Conservation (phyloP, 2,113 vertebrate species). For the Lasiurus cinereus region DNA sequence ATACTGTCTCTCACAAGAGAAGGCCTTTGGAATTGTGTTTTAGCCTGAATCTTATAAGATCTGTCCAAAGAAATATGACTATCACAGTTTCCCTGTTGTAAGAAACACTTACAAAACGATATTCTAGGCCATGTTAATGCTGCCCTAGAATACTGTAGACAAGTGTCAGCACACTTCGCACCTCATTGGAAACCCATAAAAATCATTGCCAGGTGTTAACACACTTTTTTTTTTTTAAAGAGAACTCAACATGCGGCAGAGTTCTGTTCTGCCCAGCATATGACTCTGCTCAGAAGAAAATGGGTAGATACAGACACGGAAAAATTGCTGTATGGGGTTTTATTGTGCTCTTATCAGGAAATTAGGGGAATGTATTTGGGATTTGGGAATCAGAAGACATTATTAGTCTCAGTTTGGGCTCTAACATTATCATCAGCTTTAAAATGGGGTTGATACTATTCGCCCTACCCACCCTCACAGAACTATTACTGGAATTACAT, state of each 20-base stretch:
- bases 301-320: neutral
- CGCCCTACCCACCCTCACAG: neutral
- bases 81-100: neutral
- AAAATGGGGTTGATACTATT: neutral
- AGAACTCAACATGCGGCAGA: neutral
- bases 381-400: neutral
- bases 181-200: constrained; percentile 50
- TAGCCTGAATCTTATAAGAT: neutral
- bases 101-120: constrained; percentile 23
- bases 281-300: neutral
- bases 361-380: neutral
- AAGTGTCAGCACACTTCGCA: neutral
- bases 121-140: neutral
- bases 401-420: neutral
- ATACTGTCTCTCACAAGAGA: neutral
- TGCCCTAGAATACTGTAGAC: neutral
- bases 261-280: neutral
- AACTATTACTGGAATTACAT: neutral
- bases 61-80: neutral
- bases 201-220: constrained; percentile 51
- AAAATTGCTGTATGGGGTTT: neutral
- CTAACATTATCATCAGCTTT: neutral
- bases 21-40: neutral
- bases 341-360: neutral
- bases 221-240: neutral